Percentiles rank a stretch among this genome's conserved stretches.
These are phyloP conservation scores for Anoncus sp. DNA, from an alignment of 2,888 invertebrate genomes.

Conservation along the genomic window DNA sequence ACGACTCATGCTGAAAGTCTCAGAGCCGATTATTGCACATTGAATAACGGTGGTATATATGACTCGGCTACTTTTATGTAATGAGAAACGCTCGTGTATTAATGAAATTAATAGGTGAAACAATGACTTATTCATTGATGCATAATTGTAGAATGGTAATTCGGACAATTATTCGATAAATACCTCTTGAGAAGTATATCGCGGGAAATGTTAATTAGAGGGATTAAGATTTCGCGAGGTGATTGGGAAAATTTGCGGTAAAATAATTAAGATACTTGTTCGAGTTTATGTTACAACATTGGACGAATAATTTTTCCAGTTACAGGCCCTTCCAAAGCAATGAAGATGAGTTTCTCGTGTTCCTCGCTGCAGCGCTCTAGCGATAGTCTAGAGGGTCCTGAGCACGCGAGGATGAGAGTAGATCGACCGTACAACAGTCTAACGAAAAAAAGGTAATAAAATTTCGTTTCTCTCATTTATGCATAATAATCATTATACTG, in stretches of 20 bases:
- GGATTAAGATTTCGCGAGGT: conserved; percentile 1
- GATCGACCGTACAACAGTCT: conserved; percentile 94
- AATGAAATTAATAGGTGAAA: conserved; percentile 42
- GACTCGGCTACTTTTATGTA: conserved; percentile 41
- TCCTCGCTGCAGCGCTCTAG: conserved; percentile 90
- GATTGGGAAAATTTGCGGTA: background rate
- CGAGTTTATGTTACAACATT: conserved; percentile 1
- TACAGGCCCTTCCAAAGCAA: conserved; percentile 88
- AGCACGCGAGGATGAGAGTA: conserved; percentile 82
- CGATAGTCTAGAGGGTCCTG: conserved; percentile 83
- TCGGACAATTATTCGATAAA: conserved; percentile 31
- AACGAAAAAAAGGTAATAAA: conserved; percentile 88
- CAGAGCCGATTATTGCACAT: conserved; percentile 40
- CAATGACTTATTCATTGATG: conserved; percentile 51
- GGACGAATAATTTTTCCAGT: conserved; percentile 66
- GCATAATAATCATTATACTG: conserved; percentile 18
- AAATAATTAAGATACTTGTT: background rate
- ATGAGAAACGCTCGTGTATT: conserved; percentile 38
- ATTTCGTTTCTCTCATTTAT: background rate
- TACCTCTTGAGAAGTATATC: conserved; percentile 28
- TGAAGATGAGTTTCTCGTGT: conserved; percentile 92
- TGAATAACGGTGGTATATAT: conserved; percentile 57
- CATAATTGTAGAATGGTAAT: conserved; percentile 22
- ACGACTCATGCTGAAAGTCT: background rate
- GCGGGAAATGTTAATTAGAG: conserved; percentile 12